phyloP scores from a whole-genome alignment of 92 coral and sea anemone species.

The Metridium senile region DNA sequence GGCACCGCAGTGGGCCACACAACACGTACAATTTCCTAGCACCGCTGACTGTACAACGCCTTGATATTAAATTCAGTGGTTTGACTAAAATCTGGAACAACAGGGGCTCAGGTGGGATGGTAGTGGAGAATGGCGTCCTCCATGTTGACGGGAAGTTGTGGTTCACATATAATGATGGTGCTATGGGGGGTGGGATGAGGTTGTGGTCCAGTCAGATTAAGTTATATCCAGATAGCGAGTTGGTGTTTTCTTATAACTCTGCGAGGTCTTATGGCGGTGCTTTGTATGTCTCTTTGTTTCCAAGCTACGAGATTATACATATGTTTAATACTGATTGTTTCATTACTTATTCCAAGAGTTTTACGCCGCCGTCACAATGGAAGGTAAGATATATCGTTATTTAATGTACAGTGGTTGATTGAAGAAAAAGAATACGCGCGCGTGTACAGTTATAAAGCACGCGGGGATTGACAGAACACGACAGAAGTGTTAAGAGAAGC shows the following conservation, averaged over 20 bases:
- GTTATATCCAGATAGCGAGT: constrained; percentile 72
- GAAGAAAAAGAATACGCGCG: background rate
- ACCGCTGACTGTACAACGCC: constrained; percentile 76
- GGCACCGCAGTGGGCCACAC: constrained; percentile 44
- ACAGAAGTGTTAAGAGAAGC: too few species aligned
- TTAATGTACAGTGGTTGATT: background rate
- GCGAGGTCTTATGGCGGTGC: constrained; percentile 86
- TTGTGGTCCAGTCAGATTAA: constrained; percentile 75
- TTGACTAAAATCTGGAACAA: constrained; percentile 64
- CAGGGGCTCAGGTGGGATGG: constrained; percentile 75
- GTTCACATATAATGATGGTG: constrained; percentile 63
- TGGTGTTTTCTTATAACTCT: constrained; percentile 57
- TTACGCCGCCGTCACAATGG: constrained; percentile 72
- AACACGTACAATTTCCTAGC: constrained; percentile 60
- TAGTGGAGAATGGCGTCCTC: constrained; percentile 54
- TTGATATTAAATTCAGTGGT: constrained; percentile 65
- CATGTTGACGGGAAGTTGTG: constrained; percentile 66
- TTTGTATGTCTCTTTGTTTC: constrained; percentile 50
- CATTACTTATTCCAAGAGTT: constrained; percentile 60
- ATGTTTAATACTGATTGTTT: constrained; percentile 82
- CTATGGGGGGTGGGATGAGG: constrained; percentile 73
- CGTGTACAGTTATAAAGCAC: too few species aligned
- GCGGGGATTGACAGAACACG: too few species aligned
- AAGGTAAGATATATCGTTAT: constrained; percentile 65
- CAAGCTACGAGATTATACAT: constrained; percentile 65